Percentiles rank a stretch among this genome's conserved stretches.
Evolutionary conservation across 2,797 vertebrate species (phyloP).

Genomic region (Tiaroga cobitis): DNA sequence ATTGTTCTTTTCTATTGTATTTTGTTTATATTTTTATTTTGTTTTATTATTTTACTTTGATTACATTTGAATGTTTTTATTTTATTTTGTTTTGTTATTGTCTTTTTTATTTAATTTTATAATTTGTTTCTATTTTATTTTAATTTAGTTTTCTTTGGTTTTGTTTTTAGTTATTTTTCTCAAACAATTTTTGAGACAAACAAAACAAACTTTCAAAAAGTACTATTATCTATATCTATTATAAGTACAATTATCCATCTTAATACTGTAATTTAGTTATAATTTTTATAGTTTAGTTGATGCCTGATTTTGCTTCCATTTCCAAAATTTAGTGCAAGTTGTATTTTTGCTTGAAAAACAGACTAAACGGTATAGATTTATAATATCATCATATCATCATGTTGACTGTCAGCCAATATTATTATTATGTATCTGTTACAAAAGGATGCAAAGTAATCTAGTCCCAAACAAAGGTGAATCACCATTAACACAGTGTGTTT

Average conservation of each 20-base stretch:
- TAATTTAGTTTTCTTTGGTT: neutral
- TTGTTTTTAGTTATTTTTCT: neutral
- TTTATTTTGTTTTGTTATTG: neutral
- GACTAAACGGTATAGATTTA: neutral
- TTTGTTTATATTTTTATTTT: neutral
- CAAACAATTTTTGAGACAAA: neutral
- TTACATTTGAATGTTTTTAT: neutral
- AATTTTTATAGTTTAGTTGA: neutral
- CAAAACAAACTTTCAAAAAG: neutral
- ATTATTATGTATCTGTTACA: neutral
- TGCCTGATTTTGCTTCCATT: neutral
- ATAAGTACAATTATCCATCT: neutral
- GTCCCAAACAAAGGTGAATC: neutral
- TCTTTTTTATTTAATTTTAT: neutral
- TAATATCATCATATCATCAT: neutral
- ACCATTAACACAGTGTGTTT: neutral
- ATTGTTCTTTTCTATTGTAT: neutral
- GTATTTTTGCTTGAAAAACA: neutral
- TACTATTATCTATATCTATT: neutral
- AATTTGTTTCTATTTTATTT: neutral
- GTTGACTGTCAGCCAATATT: neutral
- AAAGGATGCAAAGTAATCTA: neutral
- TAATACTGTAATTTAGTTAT: neutral
- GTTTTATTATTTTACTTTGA: neutral
- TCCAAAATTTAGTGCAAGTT: neutral